Base-by-base conservation (phyloP, 2,113 vertebrate genomes). In the Lota lota region DNA sequence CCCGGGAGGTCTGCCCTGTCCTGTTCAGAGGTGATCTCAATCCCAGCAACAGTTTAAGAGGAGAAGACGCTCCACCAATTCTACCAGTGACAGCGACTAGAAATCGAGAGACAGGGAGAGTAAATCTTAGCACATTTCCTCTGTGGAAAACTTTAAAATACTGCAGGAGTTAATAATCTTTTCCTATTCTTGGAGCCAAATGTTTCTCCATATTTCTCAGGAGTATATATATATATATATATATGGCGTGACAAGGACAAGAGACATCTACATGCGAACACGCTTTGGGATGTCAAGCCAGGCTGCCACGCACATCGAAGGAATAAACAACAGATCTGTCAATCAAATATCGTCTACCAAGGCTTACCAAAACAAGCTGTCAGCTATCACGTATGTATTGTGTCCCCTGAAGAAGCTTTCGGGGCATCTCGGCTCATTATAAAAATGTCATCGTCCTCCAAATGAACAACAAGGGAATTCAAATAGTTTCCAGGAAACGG, bases 261-360 rank as follows among this genome's bases (percentile, higher is more conserved):
- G 57, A 59, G n/a, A 50, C 20, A 51, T 56, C 18, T 17, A 17
- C 72, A 64, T 60, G 56, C 67, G 22, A 60, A 22, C 40, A 17
- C 63, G 63, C 57, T 67, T 72, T 59, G 21, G 77, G 65, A 79
- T 69, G 71, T 74, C 70, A 67, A 58, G n/a, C 28, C 22, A 28
- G 63, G 33, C 5, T 56, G 56, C 51, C 67, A 73, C 74, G 24
- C 40, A 63, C 74, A 61, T 57, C 20, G 51, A 1, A 18, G 54
- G n/a, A 66, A 72, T 69, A n/a, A 28, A 72, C 72, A 64, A 67
- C 79, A 66, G 68, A 75, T 64, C 66, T 62, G 69, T 76, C 79
- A 64, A 70, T 79, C 72, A 76, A 70, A 66, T 59, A 61, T 22
- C 40, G 1, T 10, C 22, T 6, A 61, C 47, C 47, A 67, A 22